A percentile compares a stretch with the other conserved stretches of the same genome.
phyloP scores from a whole-genome alignment of 2,113 vertebrate genomes.

The Gymnocephalus cernua region DNA sequence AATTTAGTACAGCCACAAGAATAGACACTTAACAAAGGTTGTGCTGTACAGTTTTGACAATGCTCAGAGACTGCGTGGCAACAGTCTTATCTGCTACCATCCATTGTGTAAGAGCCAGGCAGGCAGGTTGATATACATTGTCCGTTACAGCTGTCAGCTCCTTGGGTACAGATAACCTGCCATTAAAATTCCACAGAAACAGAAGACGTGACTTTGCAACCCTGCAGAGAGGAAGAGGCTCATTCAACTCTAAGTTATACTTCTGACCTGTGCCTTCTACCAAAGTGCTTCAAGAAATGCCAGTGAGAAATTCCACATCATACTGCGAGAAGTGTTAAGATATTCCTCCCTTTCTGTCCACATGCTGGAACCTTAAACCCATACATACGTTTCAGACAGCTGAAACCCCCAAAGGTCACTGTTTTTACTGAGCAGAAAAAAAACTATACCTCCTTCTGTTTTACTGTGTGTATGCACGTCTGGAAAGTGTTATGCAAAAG shows the following conservation, averaged over 20 bases:
- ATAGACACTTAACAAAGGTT: slow-evolving; percentile 28
- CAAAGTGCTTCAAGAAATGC: slow-evolving; percentile 27
- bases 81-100: slow-evolving; percentile 7
- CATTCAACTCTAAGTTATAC: slow-evolving; percentile 35
- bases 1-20: slow-evolving; percentile 27
- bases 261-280: slow-evolving; percentile 41
- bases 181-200: slow-evolving; percentile 77
- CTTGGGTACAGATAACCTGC: slow-evolving; percentile 34
- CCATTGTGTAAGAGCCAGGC: slow-evolving; percentile 18
- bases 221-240: slow-evolving; percentile 50
- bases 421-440: background rate
- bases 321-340: slow-evolving; percentile 57
- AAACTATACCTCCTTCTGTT: background rate
- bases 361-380: slow-evolving; percentile 21
- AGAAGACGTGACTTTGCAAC: slow-evolving; percentile 26
- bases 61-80: slow-evolving; percentile 4
- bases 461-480: background rate
- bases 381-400: slow-evolving; percentile 9
- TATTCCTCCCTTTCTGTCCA: slow-evolving; percentile 45
- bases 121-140: slow-evolving; percentile 34
- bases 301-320: slow-evolving; percentile 79
- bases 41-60: slow-evolving; percentile 30
- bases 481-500: background rate
- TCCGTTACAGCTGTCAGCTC: slow-evolving; percentile 47
- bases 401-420: background rate